phyloP scores from a whole-genome alignment of 2,113 vertebrate species.

The Barbus barbus region DNA sequence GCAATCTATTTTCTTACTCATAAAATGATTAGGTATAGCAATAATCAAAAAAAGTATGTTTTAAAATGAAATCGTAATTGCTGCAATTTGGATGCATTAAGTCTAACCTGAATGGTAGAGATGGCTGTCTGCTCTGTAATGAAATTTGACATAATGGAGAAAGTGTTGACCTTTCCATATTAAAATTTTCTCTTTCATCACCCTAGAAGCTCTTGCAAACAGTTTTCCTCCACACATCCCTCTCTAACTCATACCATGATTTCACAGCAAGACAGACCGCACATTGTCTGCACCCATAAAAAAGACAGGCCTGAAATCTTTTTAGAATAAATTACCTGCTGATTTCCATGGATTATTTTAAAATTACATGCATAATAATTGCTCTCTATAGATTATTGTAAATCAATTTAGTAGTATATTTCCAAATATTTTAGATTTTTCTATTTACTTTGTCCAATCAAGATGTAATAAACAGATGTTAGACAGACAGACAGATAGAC shows the following conservation, averaged over 20 bases:
- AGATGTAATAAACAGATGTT: neutral
- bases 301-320: neutral
- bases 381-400: no score
- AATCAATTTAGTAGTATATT: no score
- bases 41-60: slow-evolving; percentile 53
- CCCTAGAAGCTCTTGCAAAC: slow-evolving; percentile 17
- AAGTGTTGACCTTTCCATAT: neutral
- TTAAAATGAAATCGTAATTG: slow-evolving; percentile 60
- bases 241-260: neutral
- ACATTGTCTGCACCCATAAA: neutral
- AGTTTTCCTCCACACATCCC: slow-evolving; percentile 28
- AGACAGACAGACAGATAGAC: neutral
- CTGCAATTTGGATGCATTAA: slow-evolving; percentile 66
- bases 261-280: neutral
- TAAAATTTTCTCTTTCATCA: slow-evolving; percentile 39
- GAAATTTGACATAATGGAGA: slow-evolving; percentile 50
- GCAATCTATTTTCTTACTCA: neutral
- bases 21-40: slow-evolving; percentile 41
- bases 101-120: slow-evolving; percentile 32
- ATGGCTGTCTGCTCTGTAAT: slow-evolving; percentile 24
- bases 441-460: neutral
- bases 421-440: no score
- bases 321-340: neutral
- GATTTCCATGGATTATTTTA: neutral
- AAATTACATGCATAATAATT: neutral